phyloP scores from a whole-genome alignment of 1,140 invertebrate species.

The Parapsyche elsis region DNA sequence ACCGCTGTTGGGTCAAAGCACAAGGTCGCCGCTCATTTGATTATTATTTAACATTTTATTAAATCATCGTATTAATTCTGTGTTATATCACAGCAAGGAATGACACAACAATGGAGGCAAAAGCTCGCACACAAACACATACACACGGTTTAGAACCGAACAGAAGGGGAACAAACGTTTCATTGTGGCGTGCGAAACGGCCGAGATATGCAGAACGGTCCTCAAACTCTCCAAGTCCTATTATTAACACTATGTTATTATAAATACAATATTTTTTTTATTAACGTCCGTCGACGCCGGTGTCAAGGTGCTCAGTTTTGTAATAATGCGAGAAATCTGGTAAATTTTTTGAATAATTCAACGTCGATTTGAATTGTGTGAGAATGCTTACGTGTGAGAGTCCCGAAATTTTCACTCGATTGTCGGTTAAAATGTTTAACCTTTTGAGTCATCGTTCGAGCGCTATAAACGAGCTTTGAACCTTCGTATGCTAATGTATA shows the following conservation, averaged over 20 bases:
- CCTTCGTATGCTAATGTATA: too few relatives aligned
- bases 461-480: too few relatives aligned
- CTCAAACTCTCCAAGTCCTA: background rate
- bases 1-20: background rate
- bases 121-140: slow-evolving; percentile 10
- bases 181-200: slow-evolving; percentile 22
- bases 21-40: background rate
- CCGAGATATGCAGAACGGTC: background rate
- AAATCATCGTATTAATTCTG: slow-evolving; percentile 1
- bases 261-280: too few relatives aligned
- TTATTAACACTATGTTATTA: slow-evolving; percentile 1
- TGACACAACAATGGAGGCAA: slow-evolving; percentile 7
- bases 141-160: background rate
- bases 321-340: too few relatives aligned
- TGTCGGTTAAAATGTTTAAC: too few relatives aligned
- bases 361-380: too few relatives aligned
- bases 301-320: too few relatives aligned
- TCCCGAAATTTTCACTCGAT: too few relatives aligned
- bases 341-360: too few relatives aligned
- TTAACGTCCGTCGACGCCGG: too few relatives aligned
- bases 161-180: background rate
- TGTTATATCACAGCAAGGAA: background rate
- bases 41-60: slow-evolving; percentile 14
- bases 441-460: too few relatives aligned
- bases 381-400: too few relatives aligned